phyloP scores from a whole-genome alignment of 1,140 invertebrate genomes.

The Saxidomus purpurata region DNA sequence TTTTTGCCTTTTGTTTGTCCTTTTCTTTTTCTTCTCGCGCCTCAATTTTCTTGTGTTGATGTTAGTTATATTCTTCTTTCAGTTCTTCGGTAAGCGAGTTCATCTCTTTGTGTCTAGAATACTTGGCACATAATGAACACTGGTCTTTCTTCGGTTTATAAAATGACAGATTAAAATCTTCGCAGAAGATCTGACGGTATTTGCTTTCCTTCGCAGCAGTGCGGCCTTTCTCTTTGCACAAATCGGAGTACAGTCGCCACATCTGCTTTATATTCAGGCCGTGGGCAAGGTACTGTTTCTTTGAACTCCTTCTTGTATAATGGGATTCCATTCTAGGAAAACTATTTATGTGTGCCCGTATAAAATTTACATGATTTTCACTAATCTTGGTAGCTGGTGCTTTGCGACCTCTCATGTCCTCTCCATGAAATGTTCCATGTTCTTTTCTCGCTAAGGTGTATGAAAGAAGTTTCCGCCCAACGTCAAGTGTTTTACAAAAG shows the following conservation, averaged over 20 bases:
- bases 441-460: background rate
- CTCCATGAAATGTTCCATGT: background rate
- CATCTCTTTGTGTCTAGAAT: background rate
- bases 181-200: constrained; percentile 26
- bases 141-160: too few species aligned
- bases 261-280: constrained; percentile 18
- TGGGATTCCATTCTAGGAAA: constrained; percentile 43
- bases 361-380: background rate
- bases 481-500: constrained; percentile 26
- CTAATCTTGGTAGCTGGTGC: background rate
- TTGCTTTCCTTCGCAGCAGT: background rate
- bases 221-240: background rate
- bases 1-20: constrained; percentile 32
- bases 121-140: too few species aligned
- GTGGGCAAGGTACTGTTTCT: background rate
- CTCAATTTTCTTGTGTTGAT: background rate
- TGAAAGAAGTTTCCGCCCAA: background rate
- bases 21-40: constrained; percentile 25
- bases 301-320: background rate
- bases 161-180: constrained; percentile 26
- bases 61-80: background rate
- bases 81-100: background rate
- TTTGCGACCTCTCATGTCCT: background rate
- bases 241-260: background rate
- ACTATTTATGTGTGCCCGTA: background rate